Evolutionary conservation across 2,888 invertebrate genomes (phyloP).

Genomic region (Drosophila cognata): DNA sequence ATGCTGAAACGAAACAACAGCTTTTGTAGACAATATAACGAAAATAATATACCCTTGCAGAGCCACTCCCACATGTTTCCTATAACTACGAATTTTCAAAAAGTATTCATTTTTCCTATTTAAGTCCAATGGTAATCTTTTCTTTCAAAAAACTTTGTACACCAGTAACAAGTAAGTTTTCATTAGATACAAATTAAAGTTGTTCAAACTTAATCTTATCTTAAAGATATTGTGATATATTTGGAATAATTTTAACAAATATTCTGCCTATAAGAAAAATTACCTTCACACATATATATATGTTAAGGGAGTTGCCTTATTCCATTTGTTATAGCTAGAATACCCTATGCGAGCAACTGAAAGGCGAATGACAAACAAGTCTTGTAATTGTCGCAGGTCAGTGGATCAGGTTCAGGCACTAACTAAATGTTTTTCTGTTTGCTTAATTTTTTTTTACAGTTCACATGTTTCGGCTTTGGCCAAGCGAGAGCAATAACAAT

Average conservation of each 20-base stretch:
- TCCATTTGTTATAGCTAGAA: not conserved
- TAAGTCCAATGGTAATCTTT: not conserved
- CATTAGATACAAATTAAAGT: not conserved
- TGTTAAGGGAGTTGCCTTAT: not conserved
- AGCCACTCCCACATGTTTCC: not conserved
- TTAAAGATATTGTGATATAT: not conserved
- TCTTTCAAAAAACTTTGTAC: not conserved
- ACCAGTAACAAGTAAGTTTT: not conserved
- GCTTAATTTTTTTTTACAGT: conserved; percentile 67
- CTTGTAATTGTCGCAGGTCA: conserved; percentile 34
- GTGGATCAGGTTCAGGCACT: conserved; percentile 24
- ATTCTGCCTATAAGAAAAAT: too few species aligned
- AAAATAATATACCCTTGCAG: not conserved
- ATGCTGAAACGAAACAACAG: not conserved
- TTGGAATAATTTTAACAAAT: too few species aligned
- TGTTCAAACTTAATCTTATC: not conserved
- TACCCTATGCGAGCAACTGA: not conserved
- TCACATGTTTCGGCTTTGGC: conserved; percentile 65
- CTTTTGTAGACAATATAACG: not conserved
- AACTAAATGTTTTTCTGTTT: conserved; percentile 39
- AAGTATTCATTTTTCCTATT: not conserved
- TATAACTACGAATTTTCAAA: not conserved
- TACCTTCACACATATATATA: too few species aligned
- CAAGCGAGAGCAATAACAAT: conserved; percentile 69
- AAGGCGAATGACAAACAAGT: not conserved